Evolutionary conservation across 1,140 invertebrate genomes (phyloP).

Genomic region (Pseudomyrmex dendroicus): DNA sequence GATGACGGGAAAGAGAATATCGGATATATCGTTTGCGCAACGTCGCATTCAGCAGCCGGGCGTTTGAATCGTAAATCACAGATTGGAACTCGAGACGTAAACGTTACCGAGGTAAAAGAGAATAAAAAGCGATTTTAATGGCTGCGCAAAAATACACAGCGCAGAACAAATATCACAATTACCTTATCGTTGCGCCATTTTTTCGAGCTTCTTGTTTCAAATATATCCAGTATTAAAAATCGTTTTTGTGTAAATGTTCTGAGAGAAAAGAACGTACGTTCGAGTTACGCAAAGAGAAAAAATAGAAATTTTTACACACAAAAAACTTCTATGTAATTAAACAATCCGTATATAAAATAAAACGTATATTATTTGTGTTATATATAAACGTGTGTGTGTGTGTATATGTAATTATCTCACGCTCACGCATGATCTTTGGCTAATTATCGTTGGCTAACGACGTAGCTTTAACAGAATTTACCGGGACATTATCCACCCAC

Average conservation of each 20-base stretch:
- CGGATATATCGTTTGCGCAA: too few relatives aligned
- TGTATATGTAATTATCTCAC: too few relatives aligned
- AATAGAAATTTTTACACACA: too few relatives aligned
- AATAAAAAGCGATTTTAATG: neutral
- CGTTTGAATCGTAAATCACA: neutral
- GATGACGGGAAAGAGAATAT: too few relatives aligned
- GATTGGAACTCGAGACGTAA: neutral
- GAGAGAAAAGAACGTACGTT: too few relatives aligned
- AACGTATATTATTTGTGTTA: too few relatives aligned
- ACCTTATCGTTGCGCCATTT: neutral
- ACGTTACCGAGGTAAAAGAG: neutral
- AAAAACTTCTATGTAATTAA: too few relatives aligned
- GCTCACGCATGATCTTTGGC: neutral
- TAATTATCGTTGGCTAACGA: neutral
- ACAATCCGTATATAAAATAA: too few relatives aligned
- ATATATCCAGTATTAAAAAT: neutral
- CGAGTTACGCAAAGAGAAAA: too few relatives aligned
- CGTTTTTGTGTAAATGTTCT: too few relatives aligned
- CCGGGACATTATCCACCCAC: neutral
- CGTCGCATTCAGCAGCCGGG: neutral
- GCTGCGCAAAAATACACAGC: neutral
- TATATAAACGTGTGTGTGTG: too few relatives aligned
- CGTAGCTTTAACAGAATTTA: constrained; percentile 22
- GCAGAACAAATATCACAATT: neutral
- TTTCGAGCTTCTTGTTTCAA: neutral